Conservation (phyloP, 2,888 invertebrate species). For the Calameuta idolon region DNA sequence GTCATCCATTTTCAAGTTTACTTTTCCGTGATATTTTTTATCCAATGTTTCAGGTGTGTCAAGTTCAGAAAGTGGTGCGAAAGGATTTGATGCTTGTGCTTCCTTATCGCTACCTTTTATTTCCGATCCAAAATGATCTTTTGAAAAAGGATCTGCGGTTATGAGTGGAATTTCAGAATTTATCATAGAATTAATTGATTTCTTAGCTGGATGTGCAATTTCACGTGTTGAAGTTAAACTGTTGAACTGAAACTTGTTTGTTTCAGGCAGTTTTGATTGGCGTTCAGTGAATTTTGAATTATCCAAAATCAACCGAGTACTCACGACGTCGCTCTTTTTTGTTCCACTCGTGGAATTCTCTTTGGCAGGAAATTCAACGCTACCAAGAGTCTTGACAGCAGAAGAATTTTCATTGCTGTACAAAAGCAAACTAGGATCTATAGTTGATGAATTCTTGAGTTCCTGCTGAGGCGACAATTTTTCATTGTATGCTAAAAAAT, state of each 20-base stretch:
- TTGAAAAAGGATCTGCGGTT: not conserved
- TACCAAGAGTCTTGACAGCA: not conserved
- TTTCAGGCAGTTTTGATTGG: not conserved
- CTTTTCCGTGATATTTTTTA: constrained; percentile 5
- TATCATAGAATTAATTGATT: not conserved
- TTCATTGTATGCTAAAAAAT: not conserved
- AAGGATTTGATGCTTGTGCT: not conserved
- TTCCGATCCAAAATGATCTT: not conserved
- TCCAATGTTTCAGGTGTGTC: not conserved
- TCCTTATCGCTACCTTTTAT: not conserved
- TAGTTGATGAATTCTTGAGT: not conserved
- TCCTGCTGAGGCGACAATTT: not conserved
- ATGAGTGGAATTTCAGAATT: not conserved
- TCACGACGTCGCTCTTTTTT: not conserved
- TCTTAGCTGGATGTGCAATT: not conserved
- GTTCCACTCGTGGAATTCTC: not conserved
- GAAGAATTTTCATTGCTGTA: not conserved
- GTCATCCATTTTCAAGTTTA: constrained; percentile 15
- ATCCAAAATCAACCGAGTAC: not conserved
- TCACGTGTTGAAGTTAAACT: not conserved
- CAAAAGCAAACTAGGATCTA: not conserved
- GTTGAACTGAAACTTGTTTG: not conserved
- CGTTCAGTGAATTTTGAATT: not conserved
- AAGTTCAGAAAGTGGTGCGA: not conserved
- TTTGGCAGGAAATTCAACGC: not conserved